Base-by-base conservation (phyloP, 2,113 vertebrate genomes). In the Macquaria australasica region DNA sequence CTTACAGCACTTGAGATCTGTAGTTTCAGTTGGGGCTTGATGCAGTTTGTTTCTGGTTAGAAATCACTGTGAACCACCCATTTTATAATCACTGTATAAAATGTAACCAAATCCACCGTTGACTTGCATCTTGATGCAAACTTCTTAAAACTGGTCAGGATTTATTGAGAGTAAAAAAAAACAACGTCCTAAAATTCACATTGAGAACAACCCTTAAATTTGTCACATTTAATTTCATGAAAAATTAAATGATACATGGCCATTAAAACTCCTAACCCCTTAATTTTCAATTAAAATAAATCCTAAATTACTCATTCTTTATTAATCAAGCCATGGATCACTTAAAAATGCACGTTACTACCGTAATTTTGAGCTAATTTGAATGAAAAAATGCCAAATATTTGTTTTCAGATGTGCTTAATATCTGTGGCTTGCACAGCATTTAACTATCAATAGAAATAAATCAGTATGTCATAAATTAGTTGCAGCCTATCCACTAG, bases 401-500 rank as follows among this genome's bases (percentile, higher is more conserved):
- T 9, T 18, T n/a, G 8, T 16, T 8, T 41, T 18, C 18, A 20
- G 55, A 4, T 15, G 5, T 10, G 15, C 21, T 31, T 43, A 1
- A 28, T n/a, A n/a, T n/a, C n/a, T n/a, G n/a, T n/a, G n/a, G n/a
- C n/a, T n/a, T n/a, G 14, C 67, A 16, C 0, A 39, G n/a, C 0
- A 31, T 31, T 31, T 1, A 23, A 20, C 6, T 0, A 41, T 66
- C 2, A n/a, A 39, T 9, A 18, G 18, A 41, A 37, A 34, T 0
- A 2, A 14, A 53, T 10, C 1, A 23, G 0, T 0, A 20, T 4
- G 31, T 23, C 15, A 12, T 41, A 0, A 1, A 1, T 0, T 15
- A 7, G 14, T 1, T 1, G 0, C 1, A 1, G 3, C 0, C 1
- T 10, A 43, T 12, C 92, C 94, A 37, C 73, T 25, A 92, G 94